These are phyloP conservation scores for Chrysolina americana DNA, from an alignment of 2,888 invertebrate genomes.

Conservation along the genomic window DNA sequence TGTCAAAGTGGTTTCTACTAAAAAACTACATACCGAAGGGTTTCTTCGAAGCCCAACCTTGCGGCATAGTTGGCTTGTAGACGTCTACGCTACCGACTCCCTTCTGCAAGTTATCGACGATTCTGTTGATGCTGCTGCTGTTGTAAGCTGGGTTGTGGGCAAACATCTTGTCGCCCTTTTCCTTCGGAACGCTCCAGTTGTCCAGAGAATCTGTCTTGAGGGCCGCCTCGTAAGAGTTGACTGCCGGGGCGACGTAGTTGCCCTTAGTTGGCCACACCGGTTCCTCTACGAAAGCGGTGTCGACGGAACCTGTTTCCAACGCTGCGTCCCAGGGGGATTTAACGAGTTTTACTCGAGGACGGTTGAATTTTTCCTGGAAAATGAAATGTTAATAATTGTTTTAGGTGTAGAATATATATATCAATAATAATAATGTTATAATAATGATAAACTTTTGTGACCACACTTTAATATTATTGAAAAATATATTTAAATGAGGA, in stretches of 20 bases:
- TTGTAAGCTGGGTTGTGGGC: constrained; percentile 68
- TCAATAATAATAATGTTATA: too few species aligned
- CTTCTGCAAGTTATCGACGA: constrained; percentile 67
- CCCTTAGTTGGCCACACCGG: constrained; percentile 64
- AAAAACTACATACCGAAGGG: constrained; percentile 65
- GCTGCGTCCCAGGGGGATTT: constrained; percentile 83
- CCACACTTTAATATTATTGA: too few species aligned
- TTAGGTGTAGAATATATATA: too few species aligned
- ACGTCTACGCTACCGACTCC: constrained; percentile 67
- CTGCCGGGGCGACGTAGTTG: constrained; percentile 65
- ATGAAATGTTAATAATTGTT: not conserved
- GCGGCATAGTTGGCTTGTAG: constrained; percentile 70
- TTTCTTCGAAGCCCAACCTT: constrained; percentile 70
- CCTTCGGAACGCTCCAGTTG: constrained; percentile 60
- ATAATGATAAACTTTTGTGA: too few species aligned
- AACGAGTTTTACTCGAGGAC: constrained; percentile 74
- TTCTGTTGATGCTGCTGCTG: constrained; percentile 67
- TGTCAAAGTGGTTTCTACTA: too few species aligned
- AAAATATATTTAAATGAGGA: too few species aligned
- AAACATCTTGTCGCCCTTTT: constrained; percentile 56
- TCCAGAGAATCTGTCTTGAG: constrained; percentile 61
- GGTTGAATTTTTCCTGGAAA: constrained; percentile 73
- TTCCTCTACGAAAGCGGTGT: constrained; percentile 76
- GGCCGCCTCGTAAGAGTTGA: constrained; percentile 67
- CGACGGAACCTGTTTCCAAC: constrained; percentile 79